Conservation (phyloP, 1,140 invertebrate genomes). For the Ooceraea biroi region DNA sequence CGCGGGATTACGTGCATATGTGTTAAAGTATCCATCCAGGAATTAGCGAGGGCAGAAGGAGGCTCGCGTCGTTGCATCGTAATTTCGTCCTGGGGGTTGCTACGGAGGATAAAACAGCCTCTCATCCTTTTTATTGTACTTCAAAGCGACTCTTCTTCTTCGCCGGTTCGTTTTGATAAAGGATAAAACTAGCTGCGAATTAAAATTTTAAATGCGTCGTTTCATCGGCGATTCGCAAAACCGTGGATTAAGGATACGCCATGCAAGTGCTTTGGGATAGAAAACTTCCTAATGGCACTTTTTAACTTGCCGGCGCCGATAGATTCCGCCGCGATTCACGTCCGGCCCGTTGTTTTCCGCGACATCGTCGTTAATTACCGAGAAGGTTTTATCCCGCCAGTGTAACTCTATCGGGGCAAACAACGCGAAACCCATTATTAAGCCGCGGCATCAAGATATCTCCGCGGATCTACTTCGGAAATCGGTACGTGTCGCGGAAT, state of each 20-base stretch:
- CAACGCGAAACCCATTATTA: slow-evolving; percentile 63
- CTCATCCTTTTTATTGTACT: slow-evolving; percentile 2
- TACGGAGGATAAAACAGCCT: neutral
- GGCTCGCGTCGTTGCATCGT: neutral
- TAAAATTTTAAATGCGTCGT: slow-evolving; percentile 70
- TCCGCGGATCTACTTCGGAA: neutral
- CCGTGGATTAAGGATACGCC: slow-evolving; percentile 59
- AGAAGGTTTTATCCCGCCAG: slow-evolving; percentile 41
- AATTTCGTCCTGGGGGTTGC: neutral
- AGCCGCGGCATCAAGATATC: neutral
- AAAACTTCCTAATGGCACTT: slow-evolving; percentile 71
- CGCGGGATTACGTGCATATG: neutral
- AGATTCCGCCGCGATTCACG: slow-evolving; percentile 62
- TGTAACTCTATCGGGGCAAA: too few species aligned
- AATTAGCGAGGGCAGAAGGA: neutral
- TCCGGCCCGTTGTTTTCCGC: slow-evolving; percentile 52
- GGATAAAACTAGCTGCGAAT: slow-evolving; percentile 62
- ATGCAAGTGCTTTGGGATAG: slow-evolving; percentile 13
- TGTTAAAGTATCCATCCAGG: neutral
- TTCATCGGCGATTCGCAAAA: slow-evolving; percentile 61
- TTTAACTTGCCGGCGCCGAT: slow-evolving; percentile 54
- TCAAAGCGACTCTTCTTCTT: neutral
- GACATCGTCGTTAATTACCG: slow-evolving; percentile 56
- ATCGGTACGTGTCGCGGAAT: neutral
- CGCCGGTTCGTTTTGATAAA: slow-evolving; percentile 14